Evolutionary conservation across 2,797 vertebrate genomes (phyloP).

Genomic region (Sebastes flavidus): DNA sequence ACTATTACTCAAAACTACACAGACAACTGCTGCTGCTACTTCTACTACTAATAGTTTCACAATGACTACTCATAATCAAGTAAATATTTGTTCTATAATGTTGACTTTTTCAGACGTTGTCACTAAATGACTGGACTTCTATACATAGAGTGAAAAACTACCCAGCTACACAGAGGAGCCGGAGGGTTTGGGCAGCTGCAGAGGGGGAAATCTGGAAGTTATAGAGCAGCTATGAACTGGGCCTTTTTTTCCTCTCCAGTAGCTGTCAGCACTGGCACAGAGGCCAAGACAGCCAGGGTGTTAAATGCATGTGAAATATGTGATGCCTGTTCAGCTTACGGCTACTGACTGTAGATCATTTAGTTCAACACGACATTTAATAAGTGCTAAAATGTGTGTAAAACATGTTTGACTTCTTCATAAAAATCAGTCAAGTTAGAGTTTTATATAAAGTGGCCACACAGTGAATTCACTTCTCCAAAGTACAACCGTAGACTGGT

Average conservation of each 20-base stretch:
- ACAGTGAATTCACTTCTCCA: neutral
- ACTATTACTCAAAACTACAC: neutral
- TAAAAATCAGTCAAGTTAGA: neutral
- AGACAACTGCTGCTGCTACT: neutral
- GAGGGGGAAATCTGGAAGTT: slow-evolving; percentile 23
- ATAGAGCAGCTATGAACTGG: slow-evolving; percentile 18
- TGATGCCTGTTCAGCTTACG: slow-evolving; percentile 24
- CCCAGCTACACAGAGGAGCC: neutral
- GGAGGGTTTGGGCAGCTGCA: neutral
- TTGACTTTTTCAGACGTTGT: neutral
- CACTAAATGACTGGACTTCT: neutral
- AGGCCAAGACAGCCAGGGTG: slow-evolving; percentile 21
- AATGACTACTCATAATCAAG: neutral
- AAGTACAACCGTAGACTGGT: neutral
- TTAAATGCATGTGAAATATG: slow-evolving; percentile 54
- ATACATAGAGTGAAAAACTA: neutral
- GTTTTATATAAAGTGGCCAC: neutral
- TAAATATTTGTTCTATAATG: neutral
- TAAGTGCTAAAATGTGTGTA: slow-evolving; percentile 2
- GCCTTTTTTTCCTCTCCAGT: slow-evolving; percentile 14
- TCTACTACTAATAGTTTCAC: neutral
- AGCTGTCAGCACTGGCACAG: slow-evolving; percentile 45
- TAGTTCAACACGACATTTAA: neutral
- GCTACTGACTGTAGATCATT: slow-evolving; percentile 16
- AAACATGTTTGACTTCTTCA: neutral